Percentiles rank a stretch among this genome's conserved stretches.
Conservation (phyloP, 2,797 vertebrate species). For the Tragelaphus eurycerus region DNA sequence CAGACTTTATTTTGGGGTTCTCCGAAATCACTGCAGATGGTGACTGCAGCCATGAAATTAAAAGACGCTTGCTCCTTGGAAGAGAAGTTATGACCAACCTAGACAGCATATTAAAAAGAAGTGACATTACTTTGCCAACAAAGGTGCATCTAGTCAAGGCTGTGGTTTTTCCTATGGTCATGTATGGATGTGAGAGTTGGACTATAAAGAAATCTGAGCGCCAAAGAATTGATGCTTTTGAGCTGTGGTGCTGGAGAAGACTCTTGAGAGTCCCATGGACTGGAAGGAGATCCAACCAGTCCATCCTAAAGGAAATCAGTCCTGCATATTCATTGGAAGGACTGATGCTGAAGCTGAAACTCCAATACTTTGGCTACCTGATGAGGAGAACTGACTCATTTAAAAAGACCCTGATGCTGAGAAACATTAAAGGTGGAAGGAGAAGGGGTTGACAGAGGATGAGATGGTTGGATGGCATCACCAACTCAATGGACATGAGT, state of each 20-base stretch:
- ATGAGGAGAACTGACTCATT: background rate
- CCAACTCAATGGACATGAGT: background rate
- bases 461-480: background rate
- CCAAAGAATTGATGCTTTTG: background rate
- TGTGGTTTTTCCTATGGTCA: background rate
- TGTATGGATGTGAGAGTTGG: background rate
- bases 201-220: background rate
- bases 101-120: background rate
- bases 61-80: background rate
- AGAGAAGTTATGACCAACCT: background rate
- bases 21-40: background rate
- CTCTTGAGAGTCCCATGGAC: background rate
- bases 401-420: background rate
- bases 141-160: background rate
- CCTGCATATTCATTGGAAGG: background rate
- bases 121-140: background rate
- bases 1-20: rapidly evolving
- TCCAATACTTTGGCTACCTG: background rate
- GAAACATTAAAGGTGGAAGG: background rate
- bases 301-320: background rate
- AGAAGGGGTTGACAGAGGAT: background rate
- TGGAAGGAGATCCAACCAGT: background rate
- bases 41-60: background rate
- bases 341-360: background rate
- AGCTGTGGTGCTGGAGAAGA: background rate